Percentiles rank a stretch among this genome's conserved stretches.
phyloP scores from a whole-genome alignment of 1,140 invertebrate genomes.

The Palaemon carinicauda region DNA sequence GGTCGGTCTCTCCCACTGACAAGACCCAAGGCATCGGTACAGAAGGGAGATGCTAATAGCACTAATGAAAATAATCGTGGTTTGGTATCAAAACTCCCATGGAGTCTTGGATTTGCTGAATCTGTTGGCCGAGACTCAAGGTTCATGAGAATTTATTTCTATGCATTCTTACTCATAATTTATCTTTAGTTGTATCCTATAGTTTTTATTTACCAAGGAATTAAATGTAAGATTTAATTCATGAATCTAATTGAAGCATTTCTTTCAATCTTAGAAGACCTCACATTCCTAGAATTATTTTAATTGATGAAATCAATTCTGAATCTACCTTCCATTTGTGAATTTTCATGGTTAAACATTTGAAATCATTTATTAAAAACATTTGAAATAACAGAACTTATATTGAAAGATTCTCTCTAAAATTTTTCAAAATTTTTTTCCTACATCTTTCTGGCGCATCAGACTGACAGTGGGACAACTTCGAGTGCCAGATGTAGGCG shows the following conservation, averaged over 20 bases:
- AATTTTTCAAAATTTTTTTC: background rate
- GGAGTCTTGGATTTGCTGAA: conserved; percentile 43
- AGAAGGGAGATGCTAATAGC: background rate
- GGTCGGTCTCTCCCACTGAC: conserved; percentile 42
- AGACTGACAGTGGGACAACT: conserved; percentile 44
- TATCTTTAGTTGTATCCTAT: too few relatives aligned
- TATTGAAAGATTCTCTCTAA: background rate
- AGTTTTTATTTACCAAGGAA: too few relatives aligned
- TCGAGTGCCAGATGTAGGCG: conserved; percentile 40
- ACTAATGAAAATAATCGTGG: background rate
- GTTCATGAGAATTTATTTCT: background rate
- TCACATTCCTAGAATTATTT: background rate
- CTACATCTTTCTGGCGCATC: background rate
- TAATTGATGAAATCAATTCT: background rate
- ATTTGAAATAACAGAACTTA: too few relatives aligned
- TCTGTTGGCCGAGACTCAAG: conserved; percentile 38
- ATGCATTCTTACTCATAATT: too few relatives aligned
- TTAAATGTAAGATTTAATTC: too few relatives aligned
- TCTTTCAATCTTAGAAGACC: background rate
- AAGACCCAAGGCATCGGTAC: background rate
- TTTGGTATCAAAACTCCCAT: background rate
- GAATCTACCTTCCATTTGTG: background rate
- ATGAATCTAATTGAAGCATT: too few relatives aligned
- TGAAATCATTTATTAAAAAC: background rate
- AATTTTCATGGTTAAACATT: background rate